Evolutionary conservation across 2,113 vertebrate species (phyloP).

Genomic region (Excalfactoria chinensis): DNA sequence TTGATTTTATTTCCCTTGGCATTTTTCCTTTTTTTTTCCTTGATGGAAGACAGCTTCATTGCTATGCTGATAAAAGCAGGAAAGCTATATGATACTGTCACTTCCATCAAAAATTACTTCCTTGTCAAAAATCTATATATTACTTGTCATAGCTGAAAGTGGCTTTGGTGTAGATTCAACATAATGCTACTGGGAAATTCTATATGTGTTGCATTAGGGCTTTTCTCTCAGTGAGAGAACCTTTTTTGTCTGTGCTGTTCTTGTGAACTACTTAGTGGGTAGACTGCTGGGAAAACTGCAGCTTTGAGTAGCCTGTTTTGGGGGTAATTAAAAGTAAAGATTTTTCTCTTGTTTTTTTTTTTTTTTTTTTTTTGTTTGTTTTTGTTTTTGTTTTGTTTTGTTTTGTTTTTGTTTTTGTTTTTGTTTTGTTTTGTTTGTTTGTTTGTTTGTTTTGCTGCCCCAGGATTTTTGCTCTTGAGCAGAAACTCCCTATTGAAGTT

Average conservation of each 20-base stretch:
- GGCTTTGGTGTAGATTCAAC: background rate
- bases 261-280: background rate
- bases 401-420: too few relatives aligned
- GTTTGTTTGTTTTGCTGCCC: too few relatives aligned
- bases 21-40: background rate
- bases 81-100: background rate
- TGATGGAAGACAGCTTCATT: slow-evolving; percentile 27
- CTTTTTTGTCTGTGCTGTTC: background rate
- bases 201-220: background rate
- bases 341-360: slow-evolving; percentile 17
- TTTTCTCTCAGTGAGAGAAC: slow-evolving; percentile 7
- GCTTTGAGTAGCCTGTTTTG: slow-evolving; percentile 22
- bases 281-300: slow-evolving; percentile 10
- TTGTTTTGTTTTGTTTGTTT: too few relatives aligned
- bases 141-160: background rate
- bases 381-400: slow-evolving; percentile 32
- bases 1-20: slow-evolving; percentile 62
- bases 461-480: slow-evolving; percentile 32
- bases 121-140: slow-evolving; percentile 34
- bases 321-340: slow-evolving; percentile 70
- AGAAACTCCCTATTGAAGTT: background rate
- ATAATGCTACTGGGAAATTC: background rate
- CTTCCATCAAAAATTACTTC: slow-evolving; percentile 30
- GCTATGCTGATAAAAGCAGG: slow-evolving; percentile 26
- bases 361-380: too few relatives aligned